Evolutionary conservation across 2,797 vertebrate species (phyloP).

Genomic region (Anas acuta): DNA sequence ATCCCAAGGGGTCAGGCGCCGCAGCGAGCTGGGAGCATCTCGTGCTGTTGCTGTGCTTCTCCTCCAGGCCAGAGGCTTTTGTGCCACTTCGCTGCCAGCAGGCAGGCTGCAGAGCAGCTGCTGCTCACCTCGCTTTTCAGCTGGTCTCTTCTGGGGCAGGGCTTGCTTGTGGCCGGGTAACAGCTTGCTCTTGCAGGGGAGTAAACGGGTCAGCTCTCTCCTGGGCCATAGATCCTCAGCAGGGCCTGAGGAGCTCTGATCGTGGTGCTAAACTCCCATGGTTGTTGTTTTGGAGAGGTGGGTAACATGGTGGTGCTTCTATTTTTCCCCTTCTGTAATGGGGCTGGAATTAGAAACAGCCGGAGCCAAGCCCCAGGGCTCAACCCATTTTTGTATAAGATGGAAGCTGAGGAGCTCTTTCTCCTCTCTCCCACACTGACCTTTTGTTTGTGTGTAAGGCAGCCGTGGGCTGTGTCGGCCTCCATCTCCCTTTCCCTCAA

Average conservation of each 20-base stretch:
- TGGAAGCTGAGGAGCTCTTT: slow-evolving; percentile 47
- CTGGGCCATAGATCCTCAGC: neutral
- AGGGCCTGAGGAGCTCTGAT: neutral
- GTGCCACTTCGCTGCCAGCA: neutral
- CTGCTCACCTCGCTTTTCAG: neutral
- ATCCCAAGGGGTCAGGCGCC: slow-evolving; percentile 25
- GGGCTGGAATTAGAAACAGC: neutral
- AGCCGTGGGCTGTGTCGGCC: neutral
- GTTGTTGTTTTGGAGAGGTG: neutral
- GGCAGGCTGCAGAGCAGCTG: neutral
- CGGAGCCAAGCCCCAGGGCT: neutral
- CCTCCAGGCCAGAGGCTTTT: slow-evolving; percentile 23
- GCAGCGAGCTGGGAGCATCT: slow-evolving; percentile 34
- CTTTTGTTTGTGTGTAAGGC: slow-evolving; percentile 42
- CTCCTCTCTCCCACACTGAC: slow-evolving; percentile 66
- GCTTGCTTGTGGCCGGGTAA: slow-evolving; percentile 27
- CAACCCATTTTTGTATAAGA: neutral
- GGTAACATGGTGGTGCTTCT: neutral
- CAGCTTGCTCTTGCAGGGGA: slow-evolving; percentile 15
- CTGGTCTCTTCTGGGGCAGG: neutral
- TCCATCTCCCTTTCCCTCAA: slow-evolving; percentile 1
- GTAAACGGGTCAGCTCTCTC: slow-evolving; percentile 22
- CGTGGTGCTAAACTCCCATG: neutral
- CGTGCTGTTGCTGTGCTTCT: slow-evolving; percentile 33
- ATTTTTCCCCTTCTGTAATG: neutral